These are phyloP conservation scores for Cryptocephalus primarius DNA, from an alignment of 2,888 invertebrate species.

Conservation along the genomic window DNA sequence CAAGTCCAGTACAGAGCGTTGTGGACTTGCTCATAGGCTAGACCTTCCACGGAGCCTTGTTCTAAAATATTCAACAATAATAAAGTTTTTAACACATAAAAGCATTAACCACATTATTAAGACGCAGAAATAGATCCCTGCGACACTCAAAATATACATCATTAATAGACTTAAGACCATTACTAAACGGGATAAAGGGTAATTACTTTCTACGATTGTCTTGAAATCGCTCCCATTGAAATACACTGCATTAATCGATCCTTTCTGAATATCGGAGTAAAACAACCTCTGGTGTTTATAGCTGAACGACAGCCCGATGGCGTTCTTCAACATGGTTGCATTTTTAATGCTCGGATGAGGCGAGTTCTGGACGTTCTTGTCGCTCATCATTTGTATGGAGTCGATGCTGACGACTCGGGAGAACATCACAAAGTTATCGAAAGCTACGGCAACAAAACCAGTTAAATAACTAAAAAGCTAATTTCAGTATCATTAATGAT, in stretches of 20 bases:
- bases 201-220: conserved; percentile 57
- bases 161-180: too few species aligned
- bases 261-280: conserved; percentile 83
- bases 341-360: conserved; percentile 66
- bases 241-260: conserved; percentile 68
- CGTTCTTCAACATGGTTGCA: conserved; percentile 67
- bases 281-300: conserved; percentile 58
- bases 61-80: conserved; percentile 36
- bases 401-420: conserved; percentile 73
- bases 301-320: conserved; percentile 75
- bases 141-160: too few species aligned
- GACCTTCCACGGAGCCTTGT: conserved; percentile 78
- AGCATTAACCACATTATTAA: not conserved
- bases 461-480: not conserved
- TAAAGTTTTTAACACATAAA: too few species aligned
- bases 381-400: conserved; percentile 65
- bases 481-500: too few species aligned
- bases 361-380: conserved; percentile 62
- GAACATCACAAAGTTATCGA: conserved; percentile 73
- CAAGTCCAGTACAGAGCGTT: conserved; percentile 79
- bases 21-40: conserved; percentile 62
- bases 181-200: not conserved
- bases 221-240: conserved; percentile 70
- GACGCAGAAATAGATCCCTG: too few species aligned
- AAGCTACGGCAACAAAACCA: conserved; percentile 43